phyloP scores from a whole-genome alignment of 1,140 invertebrate genomes.

The Catajapyx aquilonaris region DNA sequence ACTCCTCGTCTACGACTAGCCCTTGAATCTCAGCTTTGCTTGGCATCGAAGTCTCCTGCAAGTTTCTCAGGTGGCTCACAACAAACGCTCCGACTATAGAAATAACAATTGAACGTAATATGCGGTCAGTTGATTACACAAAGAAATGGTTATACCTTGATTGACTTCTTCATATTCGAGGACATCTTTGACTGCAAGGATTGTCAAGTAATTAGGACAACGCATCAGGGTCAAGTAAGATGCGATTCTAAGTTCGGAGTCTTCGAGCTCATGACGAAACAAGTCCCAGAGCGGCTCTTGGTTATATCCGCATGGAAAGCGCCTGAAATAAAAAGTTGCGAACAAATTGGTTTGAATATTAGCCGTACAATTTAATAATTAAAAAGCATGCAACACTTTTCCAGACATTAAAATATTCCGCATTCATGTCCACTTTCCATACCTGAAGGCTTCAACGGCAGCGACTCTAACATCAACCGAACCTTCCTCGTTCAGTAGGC shows the following conservation, averaged over 20 bases:
- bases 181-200: conserved; percentile 45
- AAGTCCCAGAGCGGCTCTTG: conserved; percentile 40
- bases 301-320: conserved; percentile 15
- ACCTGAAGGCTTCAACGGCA: conserved; percentile 47
- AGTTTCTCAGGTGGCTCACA: conserved; percentile 73
- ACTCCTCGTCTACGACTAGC: conserved; percentile 46
- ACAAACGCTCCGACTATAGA: conserved; percentile 73
- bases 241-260: conserved; percentile 66
- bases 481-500: conserved; percentile 33
- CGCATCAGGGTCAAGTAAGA: conserved; percentile 75
- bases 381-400: conserved; percentile 13
- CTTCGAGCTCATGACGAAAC: conserved; percentile 44
- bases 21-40: conserved; percentile 60
- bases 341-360: neutral
- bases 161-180: conserved; percentile 60
- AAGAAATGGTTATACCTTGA: conserved; percentile 38
- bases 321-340: conserved; percentile 11
- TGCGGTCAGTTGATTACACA: neutral
- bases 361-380: conserved; percentile 1
- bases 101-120: conserved; percentile 7
- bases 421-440: conserved; percentile 10
- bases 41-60: conserved; percentile 62
- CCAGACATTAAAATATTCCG: neutral
- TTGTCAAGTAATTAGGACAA: conserved; percentile 54
- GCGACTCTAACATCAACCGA: conserved; percentile 38